Base-by-base conservation (phyloP, 2,113 vertebrate species). In the Nothocercus julius region DNA sequence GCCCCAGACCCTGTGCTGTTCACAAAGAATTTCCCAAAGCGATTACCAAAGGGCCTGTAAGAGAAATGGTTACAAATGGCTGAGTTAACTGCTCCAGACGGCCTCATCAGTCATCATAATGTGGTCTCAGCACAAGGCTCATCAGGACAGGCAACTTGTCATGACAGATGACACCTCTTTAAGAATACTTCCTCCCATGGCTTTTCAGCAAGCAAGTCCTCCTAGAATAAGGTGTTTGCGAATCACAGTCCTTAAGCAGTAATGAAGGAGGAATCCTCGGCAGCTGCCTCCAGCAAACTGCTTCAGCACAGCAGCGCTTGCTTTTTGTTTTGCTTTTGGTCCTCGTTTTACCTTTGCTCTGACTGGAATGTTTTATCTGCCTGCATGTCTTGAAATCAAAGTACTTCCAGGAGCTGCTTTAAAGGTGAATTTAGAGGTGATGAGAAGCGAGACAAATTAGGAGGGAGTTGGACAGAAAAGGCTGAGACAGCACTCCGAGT, bases 51-150 rank as follows among this genome's bases (percentile, higher is more conserved):
- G 95, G 72, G 77, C 62, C 91, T 82, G 69, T 89, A 95, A 92
- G 86, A 97, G 95, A 96, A 97, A 97, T 97, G 80, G 97, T 97
- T 97, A 97, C 94, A 97, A 97, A 98, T 94, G 96, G 95, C 85
- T 63, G 82, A 90, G 95, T 90, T 98, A 97, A 97, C 96, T 94
- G 93, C 80, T 91, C 13, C 9, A 3, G 36, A n/a, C 14, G 34
- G 93, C 84, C 90, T 97, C 95, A 97, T 97, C 95, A 96, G 96
- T 97, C 97, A 97, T 95, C 92, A 90, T 92, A 90, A 82, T 40
- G 67, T 3, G 8, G 66, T 76, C 95, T 97, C 94, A 97, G 95
- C 89, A 90, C 63, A 80, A 89, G 84, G 47, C 92, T 92, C 91
- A 92, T 95, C 95, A 97, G 95, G 89, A 96, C 91, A 94, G 76